phyloP scores from a whole-genome alignment of 2,888 invertebrate genomes.

The Drosophila pegasa region DNA sequence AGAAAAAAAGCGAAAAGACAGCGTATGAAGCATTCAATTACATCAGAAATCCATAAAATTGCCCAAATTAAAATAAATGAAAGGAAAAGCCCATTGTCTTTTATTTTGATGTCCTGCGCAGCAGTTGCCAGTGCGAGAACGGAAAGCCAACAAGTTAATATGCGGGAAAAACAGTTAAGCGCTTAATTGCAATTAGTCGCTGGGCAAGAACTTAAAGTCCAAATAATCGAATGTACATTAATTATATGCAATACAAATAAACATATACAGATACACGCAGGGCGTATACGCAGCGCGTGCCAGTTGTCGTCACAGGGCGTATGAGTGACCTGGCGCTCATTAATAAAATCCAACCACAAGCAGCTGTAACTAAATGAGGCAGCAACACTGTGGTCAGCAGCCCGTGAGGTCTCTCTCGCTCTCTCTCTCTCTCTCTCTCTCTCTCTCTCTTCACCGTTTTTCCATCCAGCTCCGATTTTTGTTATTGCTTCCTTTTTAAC shows the following conservation, averaged over 20 bases:
- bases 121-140: slow-evolving; percentile 25
- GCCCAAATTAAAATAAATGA: slow-evolving; percentile 16
- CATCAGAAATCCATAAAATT: slow-evolving; percentile 8
- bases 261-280: slow-evolving; percentile 3
- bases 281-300: not conserved
- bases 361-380: slow-evolving; percentile 51
- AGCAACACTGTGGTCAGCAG: slow-evolving; percentile 42
- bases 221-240: slow-evolving; percentile 49
- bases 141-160: slow-evolving; percentile 37
- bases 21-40: not conserved
- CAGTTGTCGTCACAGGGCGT: slow-evolving; percentile 27
- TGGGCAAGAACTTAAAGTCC: slow-evolving; percentile 47
- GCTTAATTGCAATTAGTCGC: slow-evolving; percentile 74
- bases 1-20: too few species aligned
- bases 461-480: not conserved
- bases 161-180: slow-evolving; percentile 22
- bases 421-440: not conserved
- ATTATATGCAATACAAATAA: slow-evolving; percentile 40
- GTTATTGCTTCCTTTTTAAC: not conserved
- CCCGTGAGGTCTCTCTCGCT: slow-evolving; percentile 3
- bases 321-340: slow-evolving; percentile 38
- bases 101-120: slow-evolving; percentile 5
- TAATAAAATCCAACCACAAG: slow-evolving; percentile 67
- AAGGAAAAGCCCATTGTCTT: slow-evolving; percentile 2
- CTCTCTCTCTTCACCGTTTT: not conserved